phyloP scores from a whole-genome alignment of 2,797 vertebrate genomes.

The Eidolon dupreanum region DNA sequence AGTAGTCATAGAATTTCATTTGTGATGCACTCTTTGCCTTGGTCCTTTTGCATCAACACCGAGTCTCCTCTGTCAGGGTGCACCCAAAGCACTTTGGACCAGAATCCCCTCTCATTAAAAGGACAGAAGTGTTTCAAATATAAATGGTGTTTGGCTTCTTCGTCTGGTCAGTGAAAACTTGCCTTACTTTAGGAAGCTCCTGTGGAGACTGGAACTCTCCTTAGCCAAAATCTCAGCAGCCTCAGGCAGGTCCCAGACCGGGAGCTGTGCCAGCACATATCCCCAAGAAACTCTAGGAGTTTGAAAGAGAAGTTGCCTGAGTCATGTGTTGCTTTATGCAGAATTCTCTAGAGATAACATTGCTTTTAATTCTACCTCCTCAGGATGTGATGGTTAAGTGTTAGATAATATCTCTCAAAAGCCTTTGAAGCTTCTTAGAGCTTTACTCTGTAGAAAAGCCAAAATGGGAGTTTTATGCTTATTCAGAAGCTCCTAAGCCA shows the following conservation, averaged over 20 bases:
- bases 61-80: not conserved
- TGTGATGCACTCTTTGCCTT: not conserved
- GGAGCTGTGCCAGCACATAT: not conserved
- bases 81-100: not conserved
- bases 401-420: slow-evolving; percentile 18
- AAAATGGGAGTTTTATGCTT: not conserved
- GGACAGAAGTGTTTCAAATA: not conserved
- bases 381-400: not conserved
- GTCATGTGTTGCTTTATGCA: not conserved
- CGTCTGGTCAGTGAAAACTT: not conserved
- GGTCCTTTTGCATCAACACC: not conserved
- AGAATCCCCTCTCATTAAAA: not conserved
- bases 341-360: slow-evolving; percentile 13
- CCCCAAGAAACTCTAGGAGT: not conserved
- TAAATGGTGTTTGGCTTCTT: not conserved
- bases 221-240: not conserved
- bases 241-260: not conserved
- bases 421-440: slow-evolving; percentile 12
- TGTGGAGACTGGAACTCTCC: not conserved
- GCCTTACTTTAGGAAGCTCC: not conserved
- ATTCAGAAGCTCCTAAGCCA: not conserved
- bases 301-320: not conserved
- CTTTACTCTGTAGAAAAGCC: slow-evolving; percentile 33
- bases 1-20: not conserved
- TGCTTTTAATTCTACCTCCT: not conserved